Percentiles rank a stretch among this genome's conserved stretches.
Conservation (phyloP, 2,888 invertebrate species). For the Apotomis betuletana region DNA sequence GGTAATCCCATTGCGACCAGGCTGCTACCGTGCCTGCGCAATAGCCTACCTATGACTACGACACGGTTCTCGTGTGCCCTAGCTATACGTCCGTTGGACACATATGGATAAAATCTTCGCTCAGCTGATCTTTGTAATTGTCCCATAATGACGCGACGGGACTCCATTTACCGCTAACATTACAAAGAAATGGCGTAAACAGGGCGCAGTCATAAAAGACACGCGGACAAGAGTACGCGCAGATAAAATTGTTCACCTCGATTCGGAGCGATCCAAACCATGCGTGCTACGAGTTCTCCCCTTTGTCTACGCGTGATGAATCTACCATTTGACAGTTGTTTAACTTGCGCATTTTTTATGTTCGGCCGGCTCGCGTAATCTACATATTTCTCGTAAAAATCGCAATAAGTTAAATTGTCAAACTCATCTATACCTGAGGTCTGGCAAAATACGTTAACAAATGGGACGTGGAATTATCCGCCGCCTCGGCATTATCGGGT, state of each 20-base stretch:
- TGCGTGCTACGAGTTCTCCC: constrained; percentile 33
- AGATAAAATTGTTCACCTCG: constrained; percentile 42
- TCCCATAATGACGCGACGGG: constrained; percentile 35
- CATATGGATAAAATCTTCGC: constrained; percentile 21
- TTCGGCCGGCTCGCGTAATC: not conserved
- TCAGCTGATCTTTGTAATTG: constrained; percentile 15
- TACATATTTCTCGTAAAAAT: not conserved
- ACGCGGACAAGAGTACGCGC: constrained; percentile 29
- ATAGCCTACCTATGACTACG: constrained; percentile 9
- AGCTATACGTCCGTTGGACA: not conserved
- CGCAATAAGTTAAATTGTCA: not conserved
- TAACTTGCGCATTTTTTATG: not conserved
- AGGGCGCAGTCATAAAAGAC: constrained; percentile 38
- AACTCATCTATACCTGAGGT: not conserved
- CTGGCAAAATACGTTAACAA: constrained; percentile 3
- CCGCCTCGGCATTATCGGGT: not conserved
- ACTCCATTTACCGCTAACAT: constrained; percentile 33
- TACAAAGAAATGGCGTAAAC: constrained; percentile 38
- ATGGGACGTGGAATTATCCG: not conserved
- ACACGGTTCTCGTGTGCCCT: not conserved
- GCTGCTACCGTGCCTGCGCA: constrained; percentile 28
- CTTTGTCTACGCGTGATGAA: not conserved
- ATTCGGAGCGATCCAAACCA: constrained; percentile 41
- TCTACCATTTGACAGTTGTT: constrained; percentile 3
- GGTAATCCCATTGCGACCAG: not conserved